Evolutionary conservation across 2,113 vertebrate species (phyloP), one percentile per base, ranked within the genome.

Genomic region (Limnothrissa miodon): DNA sequence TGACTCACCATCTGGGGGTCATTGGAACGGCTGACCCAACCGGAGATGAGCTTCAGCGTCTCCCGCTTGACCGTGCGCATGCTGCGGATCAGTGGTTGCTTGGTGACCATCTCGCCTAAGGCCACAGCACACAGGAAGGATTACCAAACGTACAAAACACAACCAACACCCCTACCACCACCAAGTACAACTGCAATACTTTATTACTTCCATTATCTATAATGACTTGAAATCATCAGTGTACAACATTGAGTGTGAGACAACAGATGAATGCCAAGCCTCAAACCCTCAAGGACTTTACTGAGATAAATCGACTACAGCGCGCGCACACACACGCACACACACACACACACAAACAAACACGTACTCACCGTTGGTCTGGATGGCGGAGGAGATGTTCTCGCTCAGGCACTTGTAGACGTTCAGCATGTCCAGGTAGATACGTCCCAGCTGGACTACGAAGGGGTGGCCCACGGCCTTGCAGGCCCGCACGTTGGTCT

Each of bases 371-470:
- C 97, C 97, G 80, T 99, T 99, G 89, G 96, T 96, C 90, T 98
- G 97, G 85, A 98, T 97, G 86, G 97, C 97, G 62, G 97, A 97
- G 90, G 97, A 99, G 93, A 99, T 99, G 90, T 99, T 99, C 93
- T 99, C 97, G 92, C 97, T 99, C 92, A 99, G 96, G 95, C 97
- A 98, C 95, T 99, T 99, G 91, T 99, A 98, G 80, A 99, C 97
- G 90, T 99, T 99, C 87, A 99, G 95, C 97, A 99, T 99, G 95
- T 99, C 97, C 93, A 99, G 94, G 93, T 99, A 99, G 93, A 98
- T 98, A 81, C 97, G 95, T 81, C 97, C 97, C 83, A 99, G 95
- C 90, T 99, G 97, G 88, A 97, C 96, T 25, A 98, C 97, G 85
- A 99, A 99, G 2, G 97, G 97, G 84, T 99, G 97, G 21, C 97